Evolutionary conservation across 2,888 invertebrate genomes (phyloP), one percentile per base, ranked within the genome.

Genomic region (Platynereis dumerilii): DNA sequence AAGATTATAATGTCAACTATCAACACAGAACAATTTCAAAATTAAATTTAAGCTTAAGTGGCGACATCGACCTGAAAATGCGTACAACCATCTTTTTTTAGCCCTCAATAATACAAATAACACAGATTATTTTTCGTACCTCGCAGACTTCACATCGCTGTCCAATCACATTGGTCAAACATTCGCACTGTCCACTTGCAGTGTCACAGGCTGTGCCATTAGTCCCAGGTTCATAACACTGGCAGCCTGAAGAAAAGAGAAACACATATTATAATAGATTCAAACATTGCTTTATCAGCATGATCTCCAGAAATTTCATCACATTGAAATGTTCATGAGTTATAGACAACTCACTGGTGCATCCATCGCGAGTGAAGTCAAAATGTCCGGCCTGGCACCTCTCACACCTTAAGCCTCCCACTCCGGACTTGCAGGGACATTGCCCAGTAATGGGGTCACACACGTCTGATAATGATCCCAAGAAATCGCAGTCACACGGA

Each of bases 341-440:
- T n/a, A n/a, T n/a, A n/a, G n/a, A n/a, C n/a, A 27, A 52, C 28
- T 52, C 42, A 71, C 70, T 59, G 64, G 29, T 24, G 55, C 71
- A 72, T 68, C 88, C 87, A 78, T 93, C 88, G 74, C 85, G 85
- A 5, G 75, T 69, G 29, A 70, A 72, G 57, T 72, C 74, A 28
- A 76, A 72, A 34, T 90, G 90, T 20, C 92, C 92, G 2, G 88
- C 86, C 10, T 89, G 75, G 79, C 98, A 99, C 29, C 91, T 90
- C 78, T 98, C 94, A 81, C 98, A 99, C 81, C 94, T 94, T 77
- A 93, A 92, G 0, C 98, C 98, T 34, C 93, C 89, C 0, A 97
- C 97, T 2, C 94, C 96, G 0, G 92, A 93, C 56, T 95, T 83
- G 82, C 98, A 99, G 76, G 92, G 91, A 81, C 98, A 99, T 78